Evolutionary conservation across 2,888 invertebrate species (phyloP), one percentile per base, ranked within the genome.

Genomic region (Podabrus alpinus): DNA sequence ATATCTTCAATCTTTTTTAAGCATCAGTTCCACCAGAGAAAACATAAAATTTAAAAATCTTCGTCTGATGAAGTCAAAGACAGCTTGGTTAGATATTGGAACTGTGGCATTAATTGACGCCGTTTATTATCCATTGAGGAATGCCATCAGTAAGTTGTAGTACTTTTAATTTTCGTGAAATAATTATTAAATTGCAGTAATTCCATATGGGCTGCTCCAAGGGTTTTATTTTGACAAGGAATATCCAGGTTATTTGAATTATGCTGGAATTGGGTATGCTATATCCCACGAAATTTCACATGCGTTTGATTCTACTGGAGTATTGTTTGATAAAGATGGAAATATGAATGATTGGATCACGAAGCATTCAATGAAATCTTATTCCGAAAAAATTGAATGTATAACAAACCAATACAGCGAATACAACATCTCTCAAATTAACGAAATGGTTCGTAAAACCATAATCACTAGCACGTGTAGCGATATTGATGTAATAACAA

Each of bases 351-450:
- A 75, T 24, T 69, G 70, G 76, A 71, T 95, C 95, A 88, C 97
- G 94, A 83, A 95, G 96, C 86, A 92, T 93, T 78, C 91, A 94
- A 78, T 96, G 96, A 11, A 95, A 95, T 86, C 88, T 21, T 97
- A 95, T 85, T 88, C 94, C 73, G 90, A 93, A 78, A 93, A 92
- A 84, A 93, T 95, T 0, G 90, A 92, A 83, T 97, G 97, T 84
- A 95, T 97, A 82, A 94, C 96, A 79, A 90, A 95, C 79, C 97
- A 97, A 85, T 97, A 97, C 84, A 94, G 94, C 71, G 95, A 95
- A 86, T 97, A 93, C 85, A 94, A 94, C 0, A 94, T 94, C 9
- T 89, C 90, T 64, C 92, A 92, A 86, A 92, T 94, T 3, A 66
- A 73, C 45, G 45, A 71, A 90, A 89, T 68, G 86, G 95, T 79